These are phyloP conservation scores for Hydraecia micacea DNA, from an alignment of 2,888 invertebrate genomes.

Conservation along the genomic window DNA sequence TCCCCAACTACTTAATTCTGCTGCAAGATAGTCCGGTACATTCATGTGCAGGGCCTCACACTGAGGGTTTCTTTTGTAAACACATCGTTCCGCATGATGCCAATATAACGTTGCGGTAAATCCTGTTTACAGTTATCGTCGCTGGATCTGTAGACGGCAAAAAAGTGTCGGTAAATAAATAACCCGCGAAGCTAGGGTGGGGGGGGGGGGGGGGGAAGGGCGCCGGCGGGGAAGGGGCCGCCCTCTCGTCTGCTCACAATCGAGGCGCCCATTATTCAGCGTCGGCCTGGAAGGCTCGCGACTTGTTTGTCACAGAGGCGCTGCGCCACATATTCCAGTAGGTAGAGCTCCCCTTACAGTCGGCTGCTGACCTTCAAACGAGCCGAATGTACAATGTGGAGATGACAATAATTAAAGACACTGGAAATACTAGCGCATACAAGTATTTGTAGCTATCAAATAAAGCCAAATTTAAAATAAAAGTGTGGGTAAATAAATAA, in stretches of 20 bases:
- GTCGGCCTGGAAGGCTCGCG: slow-evolving; percentile 13
- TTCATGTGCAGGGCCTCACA: neutral
- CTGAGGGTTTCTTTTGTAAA: neutral
- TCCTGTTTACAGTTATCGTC: slow-evolving; percentile 23
- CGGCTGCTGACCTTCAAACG: neutral
- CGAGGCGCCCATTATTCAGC: slow-evolving; percentile 35
- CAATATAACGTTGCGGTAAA: slow-evolving; percentile 21
- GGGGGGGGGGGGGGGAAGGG: no score
- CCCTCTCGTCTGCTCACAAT: slow-evolving; percentile 26
- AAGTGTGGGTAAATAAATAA: no score
- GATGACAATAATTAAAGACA: neutral
- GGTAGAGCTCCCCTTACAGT: neutral
- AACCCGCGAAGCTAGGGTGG: slow-evolving; percentile 6
- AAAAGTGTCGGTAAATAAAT: slow-evolving; percentile 46
- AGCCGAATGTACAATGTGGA: neutral
- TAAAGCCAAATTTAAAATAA: neutral
- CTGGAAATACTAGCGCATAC: neutral
- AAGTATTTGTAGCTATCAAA: neutral
- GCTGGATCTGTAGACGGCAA: slow-evolving; percentile 8
- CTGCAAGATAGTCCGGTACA: neutral
- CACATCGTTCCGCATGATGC: neutral
- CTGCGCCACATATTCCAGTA: slow-evolving; percentile 29
- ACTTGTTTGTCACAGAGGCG: slow-evolving; percentile 41
- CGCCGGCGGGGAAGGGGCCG: neutral
- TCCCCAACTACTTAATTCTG: neutral